phyloP scores from a whole-genome alignment of 2,888 invertebrate genomes.

The Cryptops parisi region DNA sequence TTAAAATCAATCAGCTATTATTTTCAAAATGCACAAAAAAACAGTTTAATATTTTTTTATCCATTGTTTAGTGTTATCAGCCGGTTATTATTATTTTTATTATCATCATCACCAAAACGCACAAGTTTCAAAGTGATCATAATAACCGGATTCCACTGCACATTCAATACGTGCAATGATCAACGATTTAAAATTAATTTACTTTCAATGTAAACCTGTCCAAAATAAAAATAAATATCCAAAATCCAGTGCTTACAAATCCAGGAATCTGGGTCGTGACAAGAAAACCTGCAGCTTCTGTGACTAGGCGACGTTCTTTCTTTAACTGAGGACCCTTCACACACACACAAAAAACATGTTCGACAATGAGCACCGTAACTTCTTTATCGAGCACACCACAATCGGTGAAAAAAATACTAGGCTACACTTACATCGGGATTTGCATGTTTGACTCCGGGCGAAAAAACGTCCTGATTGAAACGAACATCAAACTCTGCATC shows the following conservation, averaged over 20 bases:
- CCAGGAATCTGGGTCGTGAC: conserved; percentile 86
- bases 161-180: no score
- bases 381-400: not conserved
- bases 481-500: conserved; percentile 74
- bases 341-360: conserved; percentile 4
- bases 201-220: not conserved
- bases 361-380: not conserved
- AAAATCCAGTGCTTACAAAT: conserved; percentile 50
- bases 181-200: no score
- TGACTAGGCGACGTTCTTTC: conserved; percentile 76
- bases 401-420: not conserved
- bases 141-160: no score
- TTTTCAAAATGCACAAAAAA: no score
- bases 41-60: no score
- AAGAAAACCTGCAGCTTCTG: conserved; percentile 90
- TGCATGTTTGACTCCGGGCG: conserved; percentile 77
- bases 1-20: no score
- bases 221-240: no score
- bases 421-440: conserved; percentile 40
- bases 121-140: no score
- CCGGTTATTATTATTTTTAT: no score
- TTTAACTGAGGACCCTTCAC: conserved; percentile 44
- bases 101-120: no score
- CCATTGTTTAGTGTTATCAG: no score
- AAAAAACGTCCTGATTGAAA: conserved; percentile 97